Conservation (phyloP, 2,113 vertebrate species). For the Hyla sarda region DNA sequence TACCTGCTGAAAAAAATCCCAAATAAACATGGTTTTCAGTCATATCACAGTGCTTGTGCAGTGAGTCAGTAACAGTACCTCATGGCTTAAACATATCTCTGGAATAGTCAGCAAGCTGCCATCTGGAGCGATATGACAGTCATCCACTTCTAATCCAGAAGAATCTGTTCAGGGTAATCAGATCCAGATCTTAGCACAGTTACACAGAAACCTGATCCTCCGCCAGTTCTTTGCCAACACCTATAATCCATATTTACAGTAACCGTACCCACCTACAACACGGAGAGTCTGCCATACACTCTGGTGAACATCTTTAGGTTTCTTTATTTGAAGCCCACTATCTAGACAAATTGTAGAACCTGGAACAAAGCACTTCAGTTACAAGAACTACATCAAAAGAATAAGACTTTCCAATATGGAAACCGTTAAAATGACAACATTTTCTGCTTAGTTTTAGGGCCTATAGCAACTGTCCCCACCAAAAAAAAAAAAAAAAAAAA, state of each 20-base stretch:
- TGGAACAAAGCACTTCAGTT: constrained; percentile 49
- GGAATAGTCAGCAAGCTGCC: constrained; percentile 62
- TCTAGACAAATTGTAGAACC: constrained; percentile 64
- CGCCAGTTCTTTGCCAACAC: background rate
- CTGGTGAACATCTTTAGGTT: constrained; percentile 61
- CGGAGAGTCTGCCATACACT: constrained; percentile 59
- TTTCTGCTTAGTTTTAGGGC: no score
- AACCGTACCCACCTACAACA: constrained; percentile 69
- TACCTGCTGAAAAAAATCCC: no score
- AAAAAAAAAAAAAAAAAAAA: no score
- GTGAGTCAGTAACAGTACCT: no score
- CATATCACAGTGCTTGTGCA: no score
- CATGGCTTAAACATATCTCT: constrained; percentile 65
- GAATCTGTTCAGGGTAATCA: constrained; percentile 61
- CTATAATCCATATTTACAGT: background rate
- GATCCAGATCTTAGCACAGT: background rate
- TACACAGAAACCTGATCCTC: background rate
- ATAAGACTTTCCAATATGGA: no score
- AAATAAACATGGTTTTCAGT: no score
- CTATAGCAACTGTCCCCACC: no score
- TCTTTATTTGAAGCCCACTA: constrained; percentile 60
- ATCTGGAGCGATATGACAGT: constrained; percentile 66
- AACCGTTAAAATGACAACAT: no score
- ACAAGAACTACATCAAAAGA: background rate
- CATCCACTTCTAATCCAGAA: constrained; percentile 45